Conservation (phyloP, 2,888 invertebrate genomes). For the Colostygia pectinataria region DNA sequence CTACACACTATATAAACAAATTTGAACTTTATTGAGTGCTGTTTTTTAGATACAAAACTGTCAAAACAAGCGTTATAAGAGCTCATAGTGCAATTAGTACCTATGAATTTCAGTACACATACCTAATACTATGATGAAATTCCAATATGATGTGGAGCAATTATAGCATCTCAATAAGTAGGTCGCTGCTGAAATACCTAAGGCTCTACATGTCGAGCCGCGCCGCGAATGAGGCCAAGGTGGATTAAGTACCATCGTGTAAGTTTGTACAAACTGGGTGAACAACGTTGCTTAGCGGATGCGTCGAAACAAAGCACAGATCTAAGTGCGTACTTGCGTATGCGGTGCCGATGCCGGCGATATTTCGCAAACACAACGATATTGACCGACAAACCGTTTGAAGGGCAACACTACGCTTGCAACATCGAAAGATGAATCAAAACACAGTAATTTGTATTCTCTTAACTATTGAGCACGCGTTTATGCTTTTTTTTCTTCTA, state of each 20-base stretch:
- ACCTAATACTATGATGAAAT: too few relatives aligned
- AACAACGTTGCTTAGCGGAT: constrained; percentile 31
- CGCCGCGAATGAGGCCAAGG: constrained; percentile 23
- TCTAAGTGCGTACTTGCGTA: constrained; percentile 47
- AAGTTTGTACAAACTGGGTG: constrained; percentile 9
- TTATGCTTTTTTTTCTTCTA: too few relatives aligned
- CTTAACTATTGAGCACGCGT: too few relatives aligned
- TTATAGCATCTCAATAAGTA: constrained; percentile 19
- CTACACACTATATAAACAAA: too few relatives aligned
- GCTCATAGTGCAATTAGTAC: too few relatives aligned
- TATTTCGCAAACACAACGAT: constrained; percentile 62
- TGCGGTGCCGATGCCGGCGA: constrained; percentile 40
- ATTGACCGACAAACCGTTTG: constrained; percentile 70
- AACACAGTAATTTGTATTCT: background rate
- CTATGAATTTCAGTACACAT: too few relatives aligned
- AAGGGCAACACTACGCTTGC: constrained; percentile 58
- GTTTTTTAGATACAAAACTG: too few relatives aligned
- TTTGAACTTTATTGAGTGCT: too few relatives aligned
- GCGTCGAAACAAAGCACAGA: constrained; percentile 42
- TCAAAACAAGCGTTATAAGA: too few relatives aligned
- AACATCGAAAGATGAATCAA: constrained; percentile 31
- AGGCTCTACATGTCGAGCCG: constrained; percentile 10
- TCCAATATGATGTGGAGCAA: constrained; percentile 7
- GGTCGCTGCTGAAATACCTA: constrained; percentile 20
- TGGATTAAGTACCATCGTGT: constrained; percentile 19